Evolutionary conservation across 1,140 invertebrate genomes (phyloP).

Genomic region (Hypsibius dujardini): DNA sequence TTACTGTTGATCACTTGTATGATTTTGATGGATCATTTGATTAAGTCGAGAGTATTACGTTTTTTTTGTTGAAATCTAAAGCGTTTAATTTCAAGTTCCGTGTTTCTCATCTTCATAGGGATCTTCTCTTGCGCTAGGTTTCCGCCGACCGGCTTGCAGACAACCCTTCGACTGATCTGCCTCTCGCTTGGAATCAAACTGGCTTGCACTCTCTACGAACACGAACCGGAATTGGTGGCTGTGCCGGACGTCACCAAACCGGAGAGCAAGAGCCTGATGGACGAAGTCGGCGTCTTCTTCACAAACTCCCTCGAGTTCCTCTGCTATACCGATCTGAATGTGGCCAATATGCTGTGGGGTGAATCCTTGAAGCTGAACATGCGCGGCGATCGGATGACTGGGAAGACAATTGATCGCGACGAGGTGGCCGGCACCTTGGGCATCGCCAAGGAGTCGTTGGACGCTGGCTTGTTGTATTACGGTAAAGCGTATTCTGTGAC

Average conservation of each 20-base stretch:
- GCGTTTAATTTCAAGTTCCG: neutral
- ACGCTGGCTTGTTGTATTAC: slow-evolving; percentile 10
- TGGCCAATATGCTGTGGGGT: neutral
- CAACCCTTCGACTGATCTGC: neutral
- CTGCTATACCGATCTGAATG: neutral
- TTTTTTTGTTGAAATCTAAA: neutral
- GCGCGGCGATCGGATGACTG: slow-evolving; percentile 14
- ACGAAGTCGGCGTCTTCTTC: slow-evolving; percentile 14
- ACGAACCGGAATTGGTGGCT: slow-evolving; percentile 2
- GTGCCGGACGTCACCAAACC: neutral
- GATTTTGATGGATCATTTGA: too few relatives aligned
- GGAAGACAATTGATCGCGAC: neutral
- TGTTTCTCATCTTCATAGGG: too few relatives aligned
- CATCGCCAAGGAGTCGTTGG: neutral
- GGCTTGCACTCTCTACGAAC: slow-evolving; percentile 11
- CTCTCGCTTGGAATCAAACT: neutral
- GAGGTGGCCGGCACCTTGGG: neutral
- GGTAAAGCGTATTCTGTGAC: neutral
- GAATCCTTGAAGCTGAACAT: slow-evolving; percentile 14
- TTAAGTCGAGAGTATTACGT: too few relatives aligned
- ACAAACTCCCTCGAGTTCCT: slow-evolving; percentile 10
- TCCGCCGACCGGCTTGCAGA: neutral
- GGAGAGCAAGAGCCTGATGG: neutral
- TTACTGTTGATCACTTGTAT: too few relatives aligned
- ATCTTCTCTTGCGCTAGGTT: neutral